phyloP scores from a whole-genome alignment of 2,797 vertebrate species.

The Anas bernieri region DNA sequence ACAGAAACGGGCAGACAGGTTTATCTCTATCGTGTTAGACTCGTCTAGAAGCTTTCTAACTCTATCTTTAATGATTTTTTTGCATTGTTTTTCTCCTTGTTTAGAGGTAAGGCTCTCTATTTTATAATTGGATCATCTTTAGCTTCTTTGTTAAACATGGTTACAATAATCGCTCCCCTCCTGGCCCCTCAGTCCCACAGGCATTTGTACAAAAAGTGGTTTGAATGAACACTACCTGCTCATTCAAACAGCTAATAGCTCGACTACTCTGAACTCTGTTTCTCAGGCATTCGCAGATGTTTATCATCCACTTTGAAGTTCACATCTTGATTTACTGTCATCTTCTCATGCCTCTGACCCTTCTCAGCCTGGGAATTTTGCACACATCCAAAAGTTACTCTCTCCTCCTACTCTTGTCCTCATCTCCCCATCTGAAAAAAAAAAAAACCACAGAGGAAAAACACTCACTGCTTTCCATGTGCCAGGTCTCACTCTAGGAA shows the following conservation, averaged over 20 bases:
- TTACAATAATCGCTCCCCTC: not conserved
- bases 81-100: slow-evolving; percentile 21
- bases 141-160: not conserved
- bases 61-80: slow-evolving; percentile 50
- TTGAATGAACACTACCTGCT: slow-evolving; percentile 4
- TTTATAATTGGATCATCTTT: slow-evolving; percentile 54
- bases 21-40: slow-evolving; percentile 28
- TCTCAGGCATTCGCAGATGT: fast-evolving
- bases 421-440: not conserved
- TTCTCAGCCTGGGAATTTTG: not conserved
- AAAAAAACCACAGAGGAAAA: not conserved
- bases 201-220: not conserved
- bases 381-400: not conserved
- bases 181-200: not conserved
- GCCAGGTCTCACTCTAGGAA: not conserved
- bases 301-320: not conserved
- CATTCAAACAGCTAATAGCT: not conserved
- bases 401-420: not conserved
- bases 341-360: not conserved
- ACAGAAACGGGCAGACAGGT: slow-evolving; percentile 6
- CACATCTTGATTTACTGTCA: not conserved
- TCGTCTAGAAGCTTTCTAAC: slow-evolving; percentile 52
- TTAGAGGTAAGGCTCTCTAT: not conserved
- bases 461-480: not conserved
- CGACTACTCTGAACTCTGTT: not conserved